phyloP scores from a whole-genome alignment of 2,888 invertebrate species.

The Saturnia japonica region DNA sequence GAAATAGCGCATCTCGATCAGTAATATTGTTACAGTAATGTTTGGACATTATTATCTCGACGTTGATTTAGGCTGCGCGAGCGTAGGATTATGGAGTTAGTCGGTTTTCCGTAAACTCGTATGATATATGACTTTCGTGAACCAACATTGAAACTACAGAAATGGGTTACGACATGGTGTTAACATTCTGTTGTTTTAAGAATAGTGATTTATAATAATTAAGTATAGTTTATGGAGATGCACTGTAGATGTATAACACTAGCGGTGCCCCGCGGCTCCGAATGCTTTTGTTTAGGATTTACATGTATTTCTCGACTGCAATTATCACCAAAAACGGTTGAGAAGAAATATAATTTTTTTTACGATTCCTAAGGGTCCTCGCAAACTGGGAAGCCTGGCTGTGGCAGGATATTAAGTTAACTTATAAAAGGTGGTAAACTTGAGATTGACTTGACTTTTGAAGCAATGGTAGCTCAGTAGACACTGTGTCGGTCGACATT shows the following conservation, averaged over 20 bases:
- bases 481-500: too few species aligned
- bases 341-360: too few species aligned
- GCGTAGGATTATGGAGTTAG: conserved; percentile 39
- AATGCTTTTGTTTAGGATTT: too few species aligned
- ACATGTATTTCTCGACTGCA: too few species aligned
- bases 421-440: too few species aligned
- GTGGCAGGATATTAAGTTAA: too few species aligned
- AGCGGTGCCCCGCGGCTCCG: too few species aligned
- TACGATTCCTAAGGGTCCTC: too few species aligned
- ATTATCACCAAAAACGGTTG: too few species aligned
- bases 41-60: conserved; percentile 59
- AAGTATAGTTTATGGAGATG: neutral
- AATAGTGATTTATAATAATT: conserved; percentile 1
- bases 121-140: conserved; percentile 18
- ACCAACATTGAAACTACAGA: conserved; percentile 9
- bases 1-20: conserved; percentile 18
- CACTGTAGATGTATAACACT: neutral
- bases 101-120: conserved; percentile 14
- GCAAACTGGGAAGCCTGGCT: too few species aligned
- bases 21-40: conserved; percentile 46
- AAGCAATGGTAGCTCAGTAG: too few species aligned
- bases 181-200: conserved; percentile 4
- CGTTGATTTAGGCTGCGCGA: conserved; percentile 54
- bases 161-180: conserved; percentile 1
- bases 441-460: too few species aligned